These are phyloP conservation scores for Drepana falcataria DNA, from an alignment of 2,888 invertebrate species.

Conservation along the genomic window DNA sequence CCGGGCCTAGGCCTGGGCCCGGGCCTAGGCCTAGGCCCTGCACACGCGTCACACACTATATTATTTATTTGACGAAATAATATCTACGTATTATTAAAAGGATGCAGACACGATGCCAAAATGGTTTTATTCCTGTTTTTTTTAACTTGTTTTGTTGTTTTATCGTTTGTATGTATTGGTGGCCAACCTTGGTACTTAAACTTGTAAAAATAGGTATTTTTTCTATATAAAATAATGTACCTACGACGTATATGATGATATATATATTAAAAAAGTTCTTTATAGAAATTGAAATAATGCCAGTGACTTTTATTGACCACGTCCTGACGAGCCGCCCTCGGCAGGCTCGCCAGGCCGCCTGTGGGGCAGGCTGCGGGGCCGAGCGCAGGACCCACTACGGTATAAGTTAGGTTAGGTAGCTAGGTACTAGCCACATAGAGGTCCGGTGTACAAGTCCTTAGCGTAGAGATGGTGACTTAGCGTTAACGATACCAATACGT, in stretches of 20 bases:
- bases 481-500: slow-evolving; percentile 68
- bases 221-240: slow-evolving; percentile 77
- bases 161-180: slow-evolving; percentile 76
- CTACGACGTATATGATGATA: slow-evolving; percentile 72
- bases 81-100: slow-evolving; percentile 46
- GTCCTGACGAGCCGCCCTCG: slow-evolving; percentile 37
- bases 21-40: too few species aligned
- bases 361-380: background rate
- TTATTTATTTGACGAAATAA: slow-evolving; percentile 59
- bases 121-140: slow-evolving; percentile 78
- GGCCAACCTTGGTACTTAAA: slow-evolving; percentile 78
- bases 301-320: slow-evolving; percentile 62
- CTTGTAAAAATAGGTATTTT: slow-evolving; percentile 77
- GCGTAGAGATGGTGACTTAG: slow-evolving; percentile 61
- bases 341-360: background rate
- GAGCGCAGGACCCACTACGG: slow-evolving; percentile 5
- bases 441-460: slow-evolving; percentile 39
- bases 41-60: slow-evolving; percentile 47
- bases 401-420: too few species aligned
- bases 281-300: slow-evolving; percentile 71
- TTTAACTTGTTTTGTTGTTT: slow-evolving; percentile 76
- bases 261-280: slow-evolving; percentile 72
- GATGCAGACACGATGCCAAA: slow-evolving; percentile 77
- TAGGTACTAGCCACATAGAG: too few species aligned
- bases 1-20: too few species aligned